Evolutionary conservation across 1,140 invertebrate genomes (phyloP), one percentile per base, ranked within the genome.

Genomic region (Pteromalus puparum): DNA sequence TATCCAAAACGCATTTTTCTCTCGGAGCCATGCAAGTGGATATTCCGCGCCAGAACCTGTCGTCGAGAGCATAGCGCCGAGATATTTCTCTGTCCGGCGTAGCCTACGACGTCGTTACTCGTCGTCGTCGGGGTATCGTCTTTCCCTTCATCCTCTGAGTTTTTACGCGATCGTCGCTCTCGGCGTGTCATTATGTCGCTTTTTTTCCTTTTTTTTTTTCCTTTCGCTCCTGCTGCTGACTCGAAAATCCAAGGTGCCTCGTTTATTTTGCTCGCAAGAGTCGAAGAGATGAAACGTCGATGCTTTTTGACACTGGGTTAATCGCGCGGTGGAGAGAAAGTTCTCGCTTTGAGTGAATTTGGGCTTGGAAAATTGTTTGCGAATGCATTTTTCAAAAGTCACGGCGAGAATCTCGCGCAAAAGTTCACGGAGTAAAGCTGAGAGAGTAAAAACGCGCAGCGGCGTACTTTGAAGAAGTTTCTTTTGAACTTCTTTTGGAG

Each of bases 1-100:
- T 83, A 77, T 84, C 82, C 75, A 74, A 84, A 79, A 84, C 82
- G 38, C 82, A 84, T 84, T 84, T 84, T 77, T 76, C 73, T 46
- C 72, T n/a, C 34, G 12, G 12, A 38, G 34, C 26, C 61, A 42
- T 70, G 70, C 48, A 73, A 38, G 7, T n/a, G 76, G 81, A 67
- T 83, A 48, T 34, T 67, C 74, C 18, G 3, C 3, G 48, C 30
- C 7, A 42, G 28, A 34, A 79, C 83, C 78, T 76, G 79, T 80
- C 83, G 67, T 4, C 46, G 48, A 48, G 13, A 5, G n/a, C 28
- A 70, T 74, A 48, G 21, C 12, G 28, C 26, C 53, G 72, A 34
- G 72, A 77, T 85, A 77, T 85, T 81, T 78, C 84, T 85, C 79
- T 28, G 84, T 65, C 78, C 65, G 67, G 26, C 38, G 72, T 15